These are phyloP conservation scores for Holothuria scabra DNA, from an alignment of 53 echinoderm and acorn worm genomes.

Conservation along the genomic window DNA sequence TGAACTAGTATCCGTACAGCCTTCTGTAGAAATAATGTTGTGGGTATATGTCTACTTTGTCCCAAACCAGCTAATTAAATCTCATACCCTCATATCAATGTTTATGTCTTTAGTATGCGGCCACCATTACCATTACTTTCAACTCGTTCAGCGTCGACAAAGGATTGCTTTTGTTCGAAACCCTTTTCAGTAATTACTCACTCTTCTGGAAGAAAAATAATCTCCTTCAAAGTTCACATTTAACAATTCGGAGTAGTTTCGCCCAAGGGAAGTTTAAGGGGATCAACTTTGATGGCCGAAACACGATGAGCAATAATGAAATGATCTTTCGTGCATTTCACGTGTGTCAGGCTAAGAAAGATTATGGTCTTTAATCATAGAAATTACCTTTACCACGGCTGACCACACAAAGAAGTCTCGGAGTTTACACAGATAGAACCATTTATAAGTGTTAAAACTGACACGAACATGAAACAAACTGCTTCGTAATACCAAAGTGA, in stretches of 20 bases:
- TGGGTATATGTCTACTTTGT: too few relatives aligned
- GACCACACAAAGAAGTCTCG: too few relatives aligned
- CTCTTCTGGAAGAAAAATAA: neutral
- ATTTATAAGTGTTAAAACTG: too few relatives aligned
- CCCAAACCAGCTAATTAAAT: too few relatives aligned
- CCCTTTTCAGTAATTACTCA: neutral
- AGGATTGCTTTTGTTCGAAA: neutral
- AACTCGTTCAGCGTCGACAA: neutral
- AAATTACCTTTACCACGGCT: neutral
- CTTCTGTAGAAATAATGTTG: too few relatives aligned
- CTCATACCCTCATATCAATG: too few relatives aligned
- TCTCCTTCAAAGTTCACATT: neutral
- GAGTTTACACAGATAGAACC: too few relatives aligned
- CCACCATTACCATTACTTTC: neutral
- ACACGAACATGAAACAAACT: too few relatives aligned
- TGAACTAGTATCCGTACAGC: too few relatives aligned
- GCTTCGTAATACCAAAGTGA: too few relatives aligned
- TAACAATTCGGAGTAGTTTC: neutral
- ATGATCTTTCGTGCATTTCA: slow-evolving; percentile 12
- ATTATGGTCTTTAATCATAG: neutral
- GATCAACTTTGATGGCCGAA: slow-evolving; percentile 15
- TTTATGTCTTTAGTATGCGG: neutral
- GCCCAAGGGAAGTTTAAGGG: slow-evolving; percentile 15
- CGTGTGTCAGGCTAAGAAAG: neutral
- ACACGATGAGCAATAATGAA: slow-evolving; percentile 34